A percentile compares a stretch with the other conserved stretches of the same genome.
phyloP scores from a whole-genome alignment of 2,888 invertebrate genomes.

The Drosophila paranaensis region DNA sequence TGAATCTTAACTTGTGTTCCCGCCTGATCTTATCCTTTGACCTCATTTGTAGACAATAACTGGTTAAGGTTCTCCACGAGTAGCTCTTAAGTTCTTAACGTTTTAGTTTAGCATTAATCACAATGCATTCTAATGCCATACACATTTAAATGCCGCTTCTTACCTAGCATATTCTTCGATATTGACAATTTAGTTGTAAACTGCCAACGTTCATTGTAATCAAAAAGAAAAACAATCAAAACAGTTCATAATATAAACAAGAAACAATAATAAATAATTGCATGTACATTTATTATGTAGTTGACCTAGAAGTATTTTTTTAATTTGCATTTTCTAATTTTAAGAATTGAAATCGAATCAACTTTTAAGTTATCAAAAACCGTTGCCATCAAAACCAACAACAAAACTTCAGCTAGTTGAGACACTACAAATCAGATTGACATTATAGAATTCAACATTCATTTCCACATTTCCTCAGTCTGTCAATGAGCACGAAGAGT shows the following conservation, averaged over 20 bases:
- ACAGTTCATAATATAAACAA: slow-evolving; percentile 16
- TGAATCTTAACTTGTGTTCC: slow-evolving; percentile 12
- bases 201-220: slow-evolving; percentile 70
- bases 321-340: slow-evolving; percentile 40
- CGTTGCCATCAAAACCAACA: slow-evolving; percentile 58
- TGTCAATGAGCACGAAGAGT: slow-evolving; percentile 29
- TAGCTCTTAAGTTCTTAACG: slow-evolving; percentile 21
- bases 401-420: slow-evolving; percentile 80
- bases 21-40: slow-evolving; percentile 2
- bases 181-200: slow-evolving; percentile 33
- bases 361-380: slow-evolving; percentile 18
- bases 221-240: slow-evolving; percentile 1
- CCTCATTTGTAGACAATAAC: slow-evolving; percentile 23
- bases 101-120: slow-evolving; percentile 36
- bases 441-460: slow-evolving; percentile 29
- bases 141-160: slow-evolving; percentile 19
- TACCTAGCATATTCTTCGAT: slow-evolving; percentile 17
- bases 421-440: slow-evolving; percentile 75
- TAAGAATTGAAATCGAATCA: slow-evolving; percentile 19
- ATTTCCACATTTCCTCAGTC: slow-evolving; percentile 17
- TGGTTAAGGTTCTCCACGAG: slow-evolving; percentile 54
- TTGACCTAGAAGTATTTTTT: slow-evolving; percentile 34
- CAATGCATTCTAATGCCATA: slow-evolving; percentile 24
- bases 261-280: slow-evolving; percentile 33
- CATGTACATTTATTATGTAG: slow-evolving; percentile 59